A percentile compares a stretch with the other conserved stretches of the same genome.
phyloP scores from a whole-genome alignment of 2,113 vertebrate genomes.

The Pimephales promelas region DNA sequence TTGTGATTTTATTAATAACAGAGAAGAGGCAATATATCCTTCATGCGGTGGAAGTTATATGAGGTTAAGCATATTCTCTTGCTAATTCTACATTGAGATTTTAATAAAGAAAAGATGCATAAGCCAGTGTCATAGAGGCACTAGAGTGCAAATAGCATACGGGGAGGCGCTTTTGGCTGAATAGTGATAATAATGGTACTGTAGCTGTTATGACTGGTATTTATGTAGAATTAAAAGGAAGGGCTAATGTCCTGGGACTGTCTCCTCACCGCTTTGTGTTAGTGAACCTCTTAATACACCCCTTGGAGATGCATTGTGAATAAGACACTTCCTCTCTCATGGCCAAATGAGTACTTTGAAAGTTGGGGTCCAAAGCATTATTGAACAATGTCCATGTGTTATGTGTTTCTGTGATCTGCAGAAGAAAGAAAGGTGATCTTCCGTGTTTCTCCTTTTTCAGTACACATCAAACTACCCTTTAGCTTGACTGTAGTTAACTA shows the following conservation, averaged over 20 bases:
- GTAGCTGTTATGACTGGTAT: constrained; percentile 49
- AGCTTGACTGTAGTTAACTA: neutral
- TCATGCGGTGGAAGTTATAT: constrained; percentile 69
- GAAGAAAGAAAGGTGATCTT: neutral
- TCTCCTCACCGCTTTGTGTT: constrained; percentile 14
- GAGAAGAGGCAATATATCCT: constrained; percentile 74
- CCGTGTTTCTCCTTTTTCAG: neutral
- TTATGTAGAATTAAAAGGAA: constrained; percentile 54
- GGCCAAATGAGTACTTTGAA: too few species aligned
- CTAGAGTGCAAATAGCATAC: constrained; percentile 55
- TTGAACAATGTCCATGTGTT: neutral
- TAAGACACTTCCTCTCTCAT: neutral
- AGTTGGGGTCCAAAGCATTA: neutral
- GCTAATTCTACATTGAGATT: constrained; percentile 76
- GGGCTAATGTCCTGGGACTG: constrained; percentile 38
- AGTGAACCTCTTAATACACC: neutral
- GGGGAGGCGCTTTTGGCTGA: constrained; percentile 54
- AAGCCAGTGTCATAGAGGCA: constrained; percentile 50
- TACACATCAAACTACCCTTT: neutral
- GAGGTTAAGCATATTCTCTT: constrained; percentile 76
- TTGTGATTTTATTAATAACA: constrained; percentile 75
- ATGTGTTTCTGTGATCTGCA: neutral
- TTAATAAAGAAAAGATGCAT: constrained; percentile 74
- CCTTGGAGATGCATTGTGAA: neutral
- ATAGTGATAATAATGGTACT: constrained; percentile 54